phyloP scores from a whole-genome alignment of 2,797 vertebrate genomes.

The Anisognathus igniventris region DNA sequence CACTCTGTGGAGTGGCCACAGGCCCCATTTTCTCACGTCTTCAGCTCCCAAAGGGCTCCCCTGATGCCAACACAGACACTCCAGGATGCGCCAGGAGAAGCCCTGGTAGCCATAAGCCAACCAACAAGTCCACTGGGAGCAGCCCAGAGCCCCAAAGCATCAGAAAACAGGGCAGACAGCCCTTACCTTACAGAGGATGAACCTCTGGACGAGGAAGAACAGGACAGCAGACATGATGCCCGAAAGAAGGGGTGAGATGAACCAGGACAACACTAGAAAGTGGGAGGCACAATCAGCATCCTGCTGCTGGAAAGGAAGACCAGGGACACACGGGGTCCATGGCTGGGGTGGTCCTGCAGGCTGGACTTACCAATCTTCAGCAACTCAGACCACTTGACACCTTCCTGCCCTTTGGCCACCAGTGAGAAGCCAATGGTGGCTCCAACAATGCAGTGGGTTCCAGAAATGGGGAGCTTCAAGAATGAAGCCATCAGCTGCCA shows the following conservation, averaged over 20 bases:
- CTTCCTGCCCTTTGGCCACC: slow-evolving; percentile 86
- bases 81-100: neutral
- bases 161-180: accelerated
- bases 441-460: slow-evolving; percentile 96
- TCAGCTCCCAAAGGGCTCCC: neutral
- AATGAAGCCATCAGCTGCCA: slow-evolving; percentile 94
- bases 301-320: neutral
- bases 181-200: slow-evolving; percentile 90
- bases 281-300: neutral
- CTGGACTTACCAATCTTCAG: slow-evolving; percentile 86
- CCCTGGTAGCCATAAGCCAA: neutral
- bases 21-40: neutral
- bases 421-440: slow-evolving; percentile 96
- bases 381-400: slow-evolving; percentile 91
- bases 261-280: slow-evolving; percentile 91
- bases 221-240: slow-evolving; percentile 92
- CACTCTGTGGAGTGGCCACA: neutral
- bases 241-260: slow-evolving; percentile 92
- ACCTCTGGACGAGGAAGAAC: slow-evolving; percentile 86
- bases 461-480: slow-evolving; percentile 95
- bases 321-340: accelerated
- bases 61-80: neutral
- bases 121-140: neutral
- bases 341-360: accelerated
- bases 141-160: neutral